Percentiles rank a stretch among this genome's conserved stretches.
Conservation (phyloP, 2,797 vertebrate species). For the Acridotheres tristis region DNA sequence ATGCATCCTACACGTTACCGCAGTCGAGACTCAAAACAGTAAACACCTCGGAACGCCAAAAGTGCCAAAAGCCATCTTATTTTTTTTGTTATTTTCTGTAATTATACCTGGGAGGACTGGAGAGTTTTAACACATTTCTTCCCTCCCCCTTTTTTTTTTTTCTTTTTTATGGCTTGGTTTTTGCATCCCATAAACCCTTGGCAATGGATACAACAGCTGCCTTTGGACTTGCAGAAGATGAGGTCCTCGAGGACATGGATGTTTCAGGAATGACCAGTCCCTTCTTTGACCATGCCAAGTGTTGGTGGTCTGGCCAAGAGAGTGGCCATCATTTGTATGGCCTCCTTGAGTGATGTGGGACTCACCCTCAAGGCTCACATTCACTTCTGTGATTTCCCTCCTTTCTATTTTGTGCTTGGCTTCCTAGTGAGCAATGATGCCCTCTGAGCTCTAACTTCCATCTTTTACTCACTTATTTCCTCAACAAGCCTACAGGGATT, state of each 20-base stretch:
- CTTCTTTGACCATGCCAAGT: background rate
- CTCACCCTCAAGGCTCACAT: fast-evolving
- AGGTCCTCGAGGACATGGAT: background rate
- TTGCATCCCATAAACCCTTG: background rate
- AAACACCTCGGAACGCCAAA: background rate
- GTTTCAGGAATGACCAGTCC: background rate
- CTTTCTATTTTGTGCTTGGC: background rate
- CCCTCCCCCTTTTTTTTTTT: background rate
- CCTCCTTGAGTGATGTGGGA: background rate
- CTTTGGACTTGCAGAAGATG: background rate
- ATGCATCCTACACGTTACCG: background rate
- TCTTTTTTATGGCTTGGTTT: background rate
- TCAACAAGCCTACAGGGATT: background rate
- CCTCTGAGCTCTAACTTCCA: background rate
- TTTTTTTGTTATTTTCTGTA: conserved; percentile 54
- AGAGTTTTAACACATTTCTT: background rate
- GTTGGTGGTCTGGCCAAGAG: background rate
- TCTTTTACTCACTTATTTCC: background rate
- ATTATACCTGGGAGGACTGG: conserved; percentile 35
- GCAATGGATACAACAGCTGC: background rate
- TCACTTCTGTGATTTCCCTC: background rate
- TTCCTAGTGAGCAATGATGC: background rate
- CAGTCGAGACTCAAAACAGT: conserved; percentile 35
- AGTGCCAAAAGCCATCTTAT: conserved; percentile 41
- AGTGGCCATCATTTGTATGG: fast-evolving